phyloP scores from a whole-genome alignment of 2,113 vertebrate genomes.

The Prunella fulvescens region DNA sequence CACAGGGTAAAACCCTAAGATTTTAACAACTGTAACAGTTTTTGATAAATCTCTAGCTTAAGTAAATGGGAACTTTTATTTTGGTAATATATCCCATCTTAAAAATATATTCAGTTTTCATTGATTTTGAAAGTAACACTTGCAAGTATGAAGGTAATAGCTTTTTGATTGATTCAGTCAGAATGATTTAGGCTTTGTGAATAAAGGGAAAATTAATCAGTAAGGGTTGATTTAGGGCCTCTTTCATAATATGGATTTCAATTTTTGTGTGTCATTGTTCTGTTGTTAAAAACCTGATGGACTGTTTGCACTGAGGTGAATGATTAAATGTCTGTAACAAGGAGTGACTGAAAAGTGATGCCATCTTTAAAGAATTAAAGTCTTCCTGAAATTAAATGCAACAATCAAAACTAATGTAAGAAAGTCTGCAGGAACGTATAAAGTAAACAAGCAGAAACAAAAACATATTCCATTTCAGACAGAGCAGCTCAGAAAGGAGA shows the following conservation, averaged over 20 bases:
- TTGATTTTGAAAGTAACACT: constrained; percentile 80
- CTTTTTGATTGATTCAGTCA: constrained; percentile 82
- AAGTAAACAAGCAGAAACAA: background rate
- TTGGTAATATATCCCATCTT: constrained; percentile 73
- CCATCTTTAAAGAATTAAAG: constrained; percentile 46
- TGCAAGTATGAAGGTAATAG: constrained; percentile 80
- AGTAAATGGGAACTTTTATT: constrained; percentile 73
- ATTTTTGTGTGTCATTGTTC: constrained; percentile 71
- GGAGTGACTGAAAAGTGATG: constrained; percentile 27
- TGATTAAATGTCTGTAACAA: constrained; percentile 56
- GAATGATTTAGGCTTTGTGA: constrained; percentile 73
- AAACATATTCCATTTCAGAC: background rate
- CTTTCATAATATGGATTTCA: constrained; percentile 74
- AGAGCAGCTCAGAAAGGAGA: background rate
- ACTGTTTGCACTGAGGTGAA: constrained; percentile 52
- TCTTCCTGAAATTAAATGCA: constrained; percentile 53
- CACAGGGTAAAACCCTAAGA: background rate
- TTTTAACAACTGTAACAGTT: constrained; percentile 23
- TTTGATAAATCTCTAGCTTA: constrained; percentile 58
- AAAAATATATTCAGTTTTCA: constrained; percentile 77
- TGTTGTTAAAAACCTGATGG: constrained; percentile 68
- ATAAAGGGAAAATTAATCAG: constrained; percentile 77
- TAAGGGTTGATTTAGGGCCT: constrained; percentile 69
- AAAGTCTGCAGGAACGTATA: background rate
- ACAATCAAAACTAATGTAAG: background rate